These are phyloP conservation scores for Pecten maximus DNA, from an alignment of 2,888 invertebrate genomes.

Conservation along the genomic window DNA sequence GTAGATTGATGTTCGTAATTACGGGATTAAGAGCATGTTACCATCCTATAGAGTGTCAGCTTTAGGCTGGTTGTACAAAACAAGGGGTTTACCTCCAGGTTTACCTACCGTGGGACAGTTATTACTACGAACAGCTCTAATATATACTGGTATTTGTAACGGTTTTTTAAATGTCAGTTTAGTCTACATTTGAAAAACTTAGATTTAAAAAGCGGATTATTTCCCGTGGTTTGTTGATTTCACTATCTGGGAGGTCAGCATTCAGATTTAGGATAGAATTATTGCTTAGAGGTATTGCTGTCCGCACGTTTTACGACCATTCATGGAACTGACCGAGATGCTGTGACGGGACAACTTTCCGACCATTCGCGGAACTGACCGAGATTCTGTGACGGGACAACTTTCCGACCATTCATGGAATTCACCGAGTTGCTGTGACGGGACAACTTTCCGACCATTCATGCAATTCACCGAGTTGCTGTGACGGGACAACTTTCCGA, in stretches of 20 bases:
- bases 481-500: too few species aligned
- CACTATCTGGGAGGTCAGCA: not conserved
- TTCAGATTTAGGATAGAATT: not conserved
- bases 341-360: too few species aligned
- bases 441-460: too few species aligned
- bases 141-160: not conserved
- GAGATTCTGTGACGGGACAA: too few species aligned
- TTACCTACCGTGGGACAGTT: not conserved
- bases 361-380: too few species aligned
- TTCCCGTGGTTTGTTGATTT: not conserved
- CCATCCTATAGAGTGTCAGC: not conserved
- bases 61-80: not conserved
- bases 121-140: not conserved
- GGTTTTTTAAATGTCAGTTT: not conserved
- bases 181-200: not conserved
- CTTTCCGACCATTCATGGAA: too few species aligned
- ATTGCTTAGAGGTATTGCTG: too few species aligned
- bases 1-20: not conserved
- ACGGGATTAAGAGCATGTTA: slow-evolving; percentile 18
- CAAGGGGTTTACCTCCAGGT: not conserved
- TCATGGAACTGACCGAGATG: too few species aligned
- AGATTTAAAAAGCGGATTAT: not conserved
- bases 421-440: too few species aligned
- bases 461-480: too few species aligned
- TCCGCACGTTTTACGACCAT: too few species aligned